phyloP scores from a whole-genome alignment of 2,888 invertebrate genomes.

The Drosophila diplacantha region DNA sequence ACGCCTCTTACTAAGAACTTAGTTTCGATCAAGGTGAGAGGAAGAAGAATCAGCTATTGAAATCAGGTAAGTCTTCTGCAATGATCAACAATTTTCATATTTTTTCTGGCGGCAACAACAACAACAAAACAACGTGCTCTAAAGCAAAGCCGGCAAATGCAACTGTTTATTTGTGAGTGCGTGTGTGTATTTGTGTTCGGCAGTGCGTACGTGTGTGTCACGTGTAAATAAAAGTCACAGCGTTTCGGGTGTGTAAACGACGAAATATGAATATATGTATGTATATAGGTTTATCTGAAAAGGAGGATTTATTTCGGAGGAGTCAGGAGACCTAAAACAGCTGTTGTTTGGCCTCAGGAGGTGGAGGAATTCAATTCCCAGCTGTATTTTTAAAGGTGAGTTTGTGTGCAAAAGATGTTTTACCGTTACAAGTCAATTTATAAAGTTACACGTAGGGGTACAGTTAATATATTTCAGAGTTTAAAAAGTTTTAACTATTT shows the following conservation, averaged over 20 bases:
- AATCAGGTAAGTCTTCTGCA: conserved; percentile 19
- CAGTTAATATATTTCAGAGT: neutral
- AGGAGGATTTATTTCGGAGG: neutral
- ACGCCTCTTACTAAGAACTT: neutral
- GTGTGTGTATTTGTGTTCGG: conserved; percentile 18
- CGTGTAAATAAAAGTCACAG: conserved; percentile 2
- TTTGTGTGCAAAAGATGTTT: conserved; percentile 8
- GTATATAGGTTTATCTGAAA: neutral
- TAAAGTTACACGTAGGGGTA: neutral
- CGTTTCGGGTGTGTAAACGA: neutral
- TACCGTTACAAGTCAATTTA: conserved; percentile 9
- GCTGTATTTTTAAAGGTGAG: conserved; percentile 24
- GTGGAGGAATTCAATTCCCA: conserved; percentile 3
- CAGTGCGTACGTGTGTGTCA: conserved; percentile 17
- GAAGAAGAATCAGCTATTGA: neutral
- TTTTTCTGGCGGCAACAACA: conserved; percentile 18
- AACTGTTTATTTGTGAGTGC: conserved; percentile 22
- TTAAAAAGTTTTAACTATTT: neutral
- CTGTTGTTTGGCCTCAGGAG: conserved; percentile 17
- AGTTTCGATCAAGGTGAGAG: neutral
- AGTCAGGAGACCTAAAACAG: conserved; percentile 14
- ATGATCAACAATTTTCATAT: neutral
- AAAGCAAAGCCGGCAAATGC: conserved; percentile 34
- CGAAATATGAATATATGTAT: neutral
- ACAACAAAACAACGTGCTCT: conserved; percentile 8